Percentiles rank a stretch among this genome's conserved stretches.
Conservation (phyloP, 2,113 vertebrate species). For the Edolisoma coerulescens region DNA sequence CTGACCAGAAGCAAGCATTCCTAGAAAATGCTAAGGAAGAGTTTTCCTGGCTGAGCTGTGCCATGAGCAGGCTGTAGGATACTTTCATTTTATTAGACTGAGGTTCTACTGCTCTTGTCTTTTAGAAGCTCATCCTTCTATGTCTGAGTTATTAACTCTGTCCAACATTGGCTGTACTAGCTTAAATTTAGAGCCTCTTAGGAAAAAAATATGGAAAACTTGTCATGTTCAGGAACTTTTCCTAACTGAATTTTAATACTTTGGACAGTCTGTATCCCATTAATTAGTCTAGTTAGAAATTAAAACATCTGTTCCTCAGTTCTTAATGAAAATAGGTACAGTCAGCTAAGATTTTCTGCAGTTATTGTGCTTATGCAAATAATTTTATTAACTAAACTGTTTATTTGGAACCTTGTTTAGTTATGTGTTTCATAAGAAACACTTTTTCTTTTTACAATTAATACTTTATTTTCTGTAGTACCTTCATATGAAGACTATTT, state of each 20-base stretch:
- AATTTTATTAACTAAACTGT: background rate
- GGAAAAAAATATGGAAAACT: background rate
- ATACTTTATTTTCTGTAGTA: background rate
- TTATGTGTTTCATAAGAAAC: background rate
- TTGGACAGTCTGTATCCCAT: background rate
- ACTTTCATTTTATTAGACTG: background rate
- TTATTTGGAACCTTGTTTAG: background rate
- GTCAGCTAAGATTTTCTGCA: background rate
- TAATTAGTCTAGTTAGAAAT: slow-evolving; percentile 42
- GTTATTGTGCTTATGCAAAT: background rate
- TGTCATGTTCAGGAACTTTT: slow-evolving; percentile 9
- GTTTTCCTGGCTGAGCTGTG: background rate
- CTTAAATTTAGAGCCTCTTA: background rate
- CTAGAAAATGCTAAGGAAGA: background rate
- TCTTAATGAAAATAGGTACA: background rate
- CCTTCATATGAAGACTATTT: background rate
- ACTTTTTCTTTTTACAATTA: background rate
- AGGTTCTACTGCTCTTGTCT: background rate
- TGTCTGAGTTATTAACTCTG: background rate
- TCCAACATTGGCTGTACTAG: background rate
- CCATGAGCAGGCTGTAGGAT: background rate
- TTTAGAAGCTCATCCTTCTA: background rate
- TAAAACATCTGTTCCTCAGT: slow-evolving; percentile 28
- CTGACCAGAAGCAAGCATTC: background rate
- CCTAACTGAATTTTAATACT: background rate